These are phyloP conservation scores for Hydropotes inermis DNA, from an alignment of 2,113 vertebrate genomes.

Conservation along the genomic window DNA sequence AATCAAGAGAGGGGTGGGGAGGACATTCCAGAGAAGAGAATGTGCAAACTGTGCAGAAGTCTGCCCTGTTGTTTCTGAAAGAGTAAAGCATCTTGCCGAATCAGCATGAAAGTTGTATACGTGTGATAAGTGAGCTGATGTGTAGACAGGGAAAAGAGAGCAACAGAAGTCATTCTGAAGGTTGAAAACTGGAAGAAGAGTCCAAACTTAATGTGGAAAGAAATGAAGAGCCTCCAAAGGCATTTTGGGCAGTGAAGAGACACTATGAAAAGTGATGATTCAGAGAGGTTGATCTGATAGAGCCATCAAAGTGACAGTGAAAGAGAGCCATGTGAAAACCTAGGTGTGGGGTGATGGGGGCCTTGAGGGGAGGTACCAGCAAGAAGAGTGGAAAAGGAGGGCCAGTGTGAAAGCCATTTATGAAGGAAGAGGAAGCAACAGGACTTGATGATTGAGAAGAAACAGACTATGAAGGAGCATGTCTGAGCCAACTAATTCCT, in stretches of 20 bases:
- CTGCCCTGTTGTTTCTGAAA: background rate
- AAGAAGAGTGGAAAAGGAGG: background rate
- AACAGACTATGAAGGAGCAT: background rate
- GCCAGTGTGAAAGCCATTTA: background rate
- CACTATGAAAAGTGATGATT: background rate
- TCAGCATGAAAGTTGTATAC: background rate
- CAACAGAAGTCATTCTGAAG: background rate
- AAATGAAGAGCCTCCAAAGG: background rate
- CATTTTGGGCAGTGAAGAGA: background rate
- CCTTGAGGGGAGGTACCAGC: background rate
- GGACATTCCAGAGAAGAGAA: background rate
- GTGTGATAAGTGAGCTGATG: background rate
- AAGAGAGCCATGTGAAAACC: background rate
- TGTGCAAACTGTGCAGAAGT: background rate
- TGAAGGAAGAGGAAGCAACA: background rate
- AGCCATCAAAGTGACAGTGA: background rate
- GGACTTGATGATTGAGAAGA: background rate
- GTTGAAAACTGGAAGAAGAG: background rate
- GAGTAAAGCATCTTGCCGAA: background rate
- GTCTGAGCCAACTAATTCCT: background rate
- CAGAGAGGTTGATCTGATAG: background rate
- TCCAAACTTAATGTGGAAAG: background rate
- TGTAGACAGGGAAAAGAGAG: background rate
- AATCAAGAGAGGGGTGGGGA: background rate
- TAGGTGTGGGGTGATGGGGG: background rate